Conservation (phyloP, 2,888 invertebrate genomes). For the Amiota minor region DNA sequence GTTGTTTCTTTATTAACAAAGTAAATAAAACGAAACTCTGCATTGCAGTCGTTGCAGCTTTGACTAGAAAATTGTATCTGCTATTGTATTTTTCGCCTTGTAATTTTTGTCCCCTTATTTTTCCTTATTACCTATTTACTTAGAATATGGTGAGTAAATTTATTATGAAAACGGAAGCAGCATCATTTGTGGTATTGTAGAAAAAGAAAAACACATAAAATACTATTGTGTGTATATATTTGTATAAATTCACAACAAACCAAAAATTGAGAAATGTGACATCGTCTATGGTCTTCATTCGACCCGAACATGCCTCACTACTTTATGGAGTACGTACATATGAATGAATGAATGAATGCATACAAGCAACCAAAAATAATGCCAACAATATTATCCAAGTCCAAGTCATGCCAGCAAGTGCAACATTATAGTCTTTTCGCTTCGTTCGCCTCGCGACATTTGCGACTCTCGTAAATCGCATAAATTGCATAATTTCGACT, state of each 20-base stretch:
- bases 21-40: conserved; percentile 47
- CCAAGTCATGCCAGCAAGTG: background rate
- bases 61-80: no score
- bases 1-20: background rate
- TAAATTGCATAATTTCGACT: conserved; percentile 70
- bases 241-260: background rate
- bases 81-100: no score
- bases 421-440: background rate
- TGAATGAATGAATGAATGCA: no score
- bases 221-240: conserved; percentile 5
- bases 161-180: conserved; percentile 52
- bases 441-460: background rate
- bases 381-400: conserved; percentile 20
- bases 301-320: background rate
- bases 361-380: conserved; percentile 31
- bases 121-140: no score
- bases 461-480: conserved; percentile 60
- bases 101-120: no score
- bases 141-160: conserved; percentile 64
- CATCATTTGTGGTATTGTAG: conserved; percentile 31
- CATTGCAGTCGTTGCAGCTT: conserved; percentile 45
- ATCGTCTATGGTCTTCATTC: conserved; percentile 2
- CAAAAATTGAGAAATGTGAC: background rate
- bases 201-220: conserved; percentile 27
- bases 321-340: no score